Evolutionary conservation across 2,113 vertebrate species (phyloP).

Genomic region (Sander lucioperca): DNA sequence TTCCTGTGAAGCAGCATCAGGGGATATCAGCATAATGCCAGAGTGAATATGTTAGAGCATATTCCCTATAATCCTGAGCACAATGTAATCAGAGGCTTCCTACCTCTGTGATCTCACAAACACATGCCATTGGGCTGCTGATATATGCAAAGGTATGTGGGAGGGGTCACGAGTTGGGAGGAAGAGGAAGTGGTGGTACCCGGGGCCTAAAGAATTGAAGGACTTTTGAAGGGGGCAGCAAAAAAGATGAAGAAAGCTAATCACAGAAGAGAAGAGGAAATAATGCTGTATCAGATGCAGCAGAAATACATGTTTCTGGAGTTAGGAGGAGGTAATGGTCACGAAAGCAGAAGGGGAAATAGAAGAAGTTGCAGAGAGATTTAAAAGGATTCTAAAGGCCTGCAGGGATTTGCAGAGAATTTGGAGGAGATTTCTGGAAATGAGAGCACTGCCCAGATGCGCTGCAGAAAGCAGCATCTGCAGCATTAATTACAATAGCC

Average conservation of each 20-base stretch:
- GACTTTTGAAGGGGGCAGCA: neutral
- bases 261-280: conserved; percentile 8
- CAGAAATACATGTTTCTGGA: neutral
- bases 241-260: neutral
- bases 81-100: conserved; percentile 78
- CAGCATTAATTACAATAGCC: conserved; percentile 84
- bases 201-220: neutral
- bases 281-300: conserved; percentile 2
- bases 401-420: conserved; percentile 81
- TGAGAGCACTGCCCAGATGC: conserved; percentile 80
- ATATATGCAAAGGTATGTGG: conserved; percentile 50
- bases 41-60: conserved; percentile 78
- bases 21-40: conserved; percentile 81
- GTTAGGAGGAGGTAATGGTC: conserved; percentile 37
- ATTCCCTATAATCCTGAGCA: conserved; percentile 80
- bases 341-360: conserved; percentile 43
- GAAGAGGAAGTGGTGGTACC: conserved; percentile 5
- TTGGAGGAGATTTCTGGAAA: conserved; percentile 82
- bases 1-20: conserved; percentile 65
- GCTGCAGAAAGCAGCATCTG: conserved; percentile 79
- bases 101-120: conserved; percentile 61
- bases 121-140: conserved; percentile 40
- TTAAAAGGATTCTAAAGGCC: conserved; percentile 70
- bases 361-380: conserved; percentile 58
- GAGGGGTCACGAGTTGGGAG: neutral